A percentile compares a stretch with the other conserved stretches of the same genome.
These are phyloP conservation scores for Trachelus iudaicus DNA, from an alignment of 2,888 invertebrate species.

Conservation along the genomic window DNA sequence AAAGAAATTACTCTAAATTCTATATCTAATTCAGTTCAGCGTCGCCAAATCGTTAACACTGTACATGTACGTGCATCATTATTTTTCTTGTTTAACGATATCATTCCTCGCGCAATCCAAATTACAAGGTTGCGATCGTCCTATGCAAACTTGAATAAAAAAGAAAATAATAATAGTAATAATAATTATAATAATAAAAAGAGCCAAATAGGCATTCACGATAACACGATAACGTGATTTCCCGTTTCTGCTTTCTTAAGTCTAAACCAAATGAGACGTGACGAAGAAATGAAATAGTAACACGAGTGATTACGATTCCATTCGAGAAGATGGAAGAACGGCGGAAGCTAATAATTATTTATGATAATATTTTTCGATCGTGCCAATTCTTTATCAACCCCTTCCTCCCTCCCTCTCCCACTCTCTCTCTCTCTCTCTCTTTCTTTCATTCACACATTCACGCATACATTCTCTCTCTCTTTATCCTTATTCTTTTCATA, in stretches of 20 bases:
- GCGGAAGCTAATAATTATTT: neutral
- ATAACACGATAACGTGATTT: neutral
- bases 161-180: neutral
- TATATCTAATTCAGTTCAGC: constrained; percentile 32
- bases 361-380: neutral
- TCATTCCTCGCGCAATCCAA: neutral
- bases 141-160: neutral
- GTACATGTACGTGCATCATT: neutral
- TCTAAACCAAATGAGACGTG: neutral
- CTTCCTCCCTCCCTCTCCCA: neutral
- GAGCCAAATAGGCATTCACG: neutral
- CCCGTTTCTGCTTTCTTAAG: neutral
- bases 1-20: constrained; percentile 11
- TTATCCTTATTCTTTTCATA: neutral
- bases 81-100: neutral
- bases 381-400: neutral
- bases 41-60: constrained; percentile 8
- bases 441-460: neutral
- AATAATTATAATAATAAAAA: neutral
- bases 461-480: neutral
- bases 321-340: neutral
- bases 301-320: neutral
- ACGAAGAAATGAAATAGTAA: neutral
- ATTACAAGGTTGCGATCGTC: neutral
- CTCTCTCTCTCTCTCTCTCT: no score